Base-by-base conservation (phyloP, 2,888 invertebrate genomes). In the Acleris holmiana region DNA sequence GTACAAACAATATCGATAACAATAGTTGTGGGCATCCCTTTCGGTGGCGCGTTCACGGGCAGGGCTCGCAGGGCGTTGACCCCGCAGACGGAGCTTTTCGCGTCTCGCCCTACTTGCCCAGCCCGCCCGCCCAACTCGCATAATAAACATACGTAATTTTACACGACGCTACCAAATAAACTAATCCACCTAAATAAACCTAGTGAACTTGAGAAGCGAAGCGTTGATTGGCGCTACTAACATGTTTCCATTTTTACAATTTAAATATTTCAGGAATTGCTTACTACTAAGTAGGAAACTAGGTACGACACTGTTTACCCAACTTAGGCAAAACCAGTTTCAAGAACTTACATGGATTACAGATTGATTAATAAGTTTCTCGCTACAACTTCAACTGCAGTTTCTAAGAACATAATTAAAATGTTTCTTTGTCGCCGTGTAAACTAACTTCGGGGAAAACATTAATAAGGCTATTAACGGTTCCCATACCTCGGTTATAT, bases 51-150 rank as follows among this genome's bases (percentile, higher is more conserved):
- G 85, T 91, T 91, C 89, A 90, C 84, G 89, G 89, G 88, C 91
- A 89, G 88, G 89, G 88, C 89, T 83, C 77, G 67, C 71, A 82
- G 91, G 88, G 80, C 91, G 82, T 82, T 88, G 91, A 91, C 89
- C 91, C 82, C 81, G 82, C 85, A 89, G 89, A 86, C 90, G 88
- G 70, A 84, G 88, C 85, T 85, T 88, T 87, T 87, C 86, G 85
- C 88, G 84, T 88, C 86, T 85, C 90, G 89, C 88, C 90, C 90
- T 89, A 74, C 69, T 71, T 67, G 69, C 71, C 71, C 67, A 88
- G 69, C 83, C 88, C 83, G 85, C 84, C 84, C 87, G 88, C 84
- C 86, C 81, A 81, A 74, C 83, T 78, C 78, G 76, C 76, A 67
- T 67, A 61, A 76, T 73, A 75, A 72, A 69, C 74, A 76, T 68